Evolutionary conservation across 2,797 vertebrate species (phyloP).

Genomic region (Peromyscus nudipes): DNA sequence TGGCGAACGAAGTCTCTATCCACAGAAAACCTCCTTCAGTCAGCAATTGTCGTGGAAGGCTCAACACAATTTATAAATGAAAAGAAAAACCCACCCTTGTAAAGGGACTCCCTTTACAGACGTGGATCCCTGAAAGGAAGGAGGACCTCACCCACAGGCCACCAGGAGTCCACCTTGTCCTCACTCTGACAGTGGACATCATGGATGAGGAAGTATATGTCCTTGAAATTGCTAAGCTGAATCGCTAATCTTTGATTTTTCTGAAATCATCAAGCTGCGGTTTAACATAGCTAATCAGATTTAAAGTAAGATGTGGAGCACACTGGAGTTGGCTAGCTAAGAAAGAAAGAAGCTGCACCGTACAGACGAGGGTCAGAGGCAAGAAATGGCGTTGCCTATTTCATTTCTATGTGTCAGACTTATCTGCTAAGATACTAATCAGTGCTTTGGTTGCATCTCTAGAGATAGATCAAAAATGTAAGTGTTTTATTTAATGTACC

Average conservation of each 20-base stretch:
- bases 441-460: neutral
- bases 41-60: neutral
- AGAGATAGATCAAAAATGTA: neutral
- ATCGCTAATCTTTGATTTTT: neutral
- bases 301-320: neutral
- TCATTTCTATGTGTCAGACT: neutral
- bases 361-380: neutral
- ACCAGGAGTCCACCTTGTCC: neutral
- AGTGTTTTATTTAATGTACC: neutral
- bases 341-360: neutral
- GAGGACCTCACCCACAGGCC: neutral
- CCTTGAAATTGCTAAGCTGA: neutral
- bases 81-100: neutral
- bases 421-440: neutral
- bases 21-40: neutral
- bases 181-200: neutral
- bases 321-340: neutral
- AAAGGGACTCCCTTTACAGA: neutral
- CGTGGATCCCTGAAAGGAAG: neutral
- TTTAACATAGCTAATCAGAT: conserved; percentile 18
- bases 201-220: neutral
- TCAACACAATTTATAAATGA: conserved; percentile 44
- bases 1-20: neutral
- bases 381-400: neutral
- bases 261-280: conserved; percentile 11